Conservation (phyloP, 2,888 invertebrate genomes). For the Stratiomys singularior region DNA sequence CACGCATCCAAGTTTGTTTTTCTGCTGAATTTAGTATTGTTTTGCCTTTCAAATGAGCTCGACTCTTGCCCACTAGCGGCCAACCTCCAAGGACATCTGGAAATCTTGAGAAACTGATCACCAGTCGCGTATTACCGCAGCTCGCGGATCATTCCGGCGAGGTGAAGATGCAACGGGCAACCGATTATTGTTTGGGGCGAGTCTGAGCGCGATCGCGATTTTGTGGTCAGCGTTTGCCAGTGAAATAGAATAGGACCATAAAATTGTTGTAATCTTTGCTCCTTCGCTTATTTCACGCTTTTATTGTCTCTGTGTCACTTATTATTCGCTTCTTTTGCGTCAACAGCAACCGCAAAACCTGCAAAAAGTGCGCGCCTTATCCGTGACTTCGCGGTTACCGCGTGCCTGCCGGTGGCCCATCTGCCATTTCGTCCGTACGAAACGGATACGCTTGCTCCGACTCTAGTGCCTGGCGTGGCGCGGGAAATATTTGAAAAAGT, state of each 20-base stretch:
- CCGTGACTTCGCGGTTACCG: neutral
- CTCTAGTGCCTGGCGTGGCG: neutral
- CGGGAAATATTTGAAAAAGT: neutral
- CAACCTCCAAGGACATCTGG: too few species aligned
- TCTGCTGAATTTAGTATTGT: too few species aligned
- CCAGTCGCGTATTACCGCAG: too few species aligned
- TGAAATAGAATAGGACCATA: neutral
- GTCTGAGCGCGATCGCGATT: constrained; percentile 6
- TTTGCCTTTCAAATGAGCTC: too few species aligned
- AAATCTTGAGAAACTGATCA: too few species aligned
- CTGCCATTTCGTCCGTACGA: too few species aligned
- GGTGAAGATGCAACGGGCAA: neutral
- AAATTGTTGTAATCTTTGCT: neutral
- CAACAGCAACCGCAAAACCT: constrained; percentile 10
- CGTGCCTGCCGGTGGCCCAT: too few species aligned
- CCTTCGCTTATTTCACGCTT: neutral
- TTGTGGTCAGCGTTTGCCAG: constrained; percentile 19
- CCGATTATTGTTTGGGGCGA: neutral
- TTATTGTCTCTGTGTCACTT: neutral
- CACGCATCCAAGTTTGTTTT: too few species aligned
- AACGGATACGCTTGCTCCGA: too few species aligned
- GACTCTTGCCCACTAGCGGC: too few species aligned
- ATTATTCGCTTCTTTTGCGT: neutral
- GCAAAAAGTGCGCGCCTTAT: neutral
- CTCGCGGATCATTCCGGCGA: too few species aligned